Evolutionary conservation across 2,797 vertebrate genomes (phyloP).

Genomic region (Gadopsis marmoratus): DNA sequence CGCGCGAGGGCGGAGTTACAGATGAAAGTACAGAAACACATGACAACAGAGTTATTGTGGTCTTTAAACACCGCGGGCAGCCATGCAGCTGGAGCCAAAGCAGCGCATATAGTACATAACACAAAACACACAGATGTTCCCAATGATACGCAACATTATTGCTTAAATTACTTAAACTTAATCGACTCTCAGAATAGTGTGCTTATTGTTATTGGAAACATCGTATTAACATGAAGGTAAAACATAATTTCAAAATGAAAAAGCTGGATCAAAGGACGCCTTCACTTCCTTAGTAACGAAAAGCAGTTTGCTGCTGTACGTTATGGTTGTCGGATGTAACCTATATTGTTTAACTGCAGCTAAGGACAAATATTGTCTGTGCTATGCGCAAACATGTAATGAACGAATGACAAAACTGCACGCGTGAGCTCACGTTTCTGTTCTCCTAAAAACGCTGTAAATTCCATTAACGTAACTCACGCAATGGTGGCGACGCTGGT

Average conservation of each 20-base stretch:
- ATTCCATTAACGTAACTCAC: neutral
- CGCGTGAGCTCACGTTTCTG: no score
- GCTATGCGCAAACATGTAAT: neutral
- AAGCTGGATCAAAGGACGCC: neutral
- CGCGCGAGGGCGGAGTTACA: conserved; percentile 59
- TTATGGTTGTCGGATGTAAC: neutral
- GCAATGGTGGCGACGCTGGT: neutral
- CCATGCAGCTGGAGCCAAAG: no score
- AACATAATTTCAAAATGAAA: neutral
- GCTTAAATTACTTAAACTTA: neutral
- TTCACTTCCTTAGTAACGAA: no score
- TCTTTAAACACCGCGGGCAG: no score
- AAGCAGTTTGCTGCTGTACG: neutral
- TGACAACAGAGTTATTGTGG: neutral
- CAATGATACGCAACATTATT: neutral
- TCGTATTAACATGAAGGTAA: neutral
- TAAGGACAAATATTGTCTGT: neutral
- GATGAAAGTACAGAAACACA: neutral
- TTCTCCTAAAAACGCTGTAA: neutral
- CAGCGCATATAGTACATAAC: no score
- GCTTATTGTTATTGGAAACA: neutral
- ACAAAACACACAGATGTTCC: neutral
- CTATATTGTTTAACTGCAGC: neutral
- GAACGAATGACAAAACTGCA: neutral
- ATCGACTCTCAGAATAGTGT: neutral